Conservation (phyloP, 2,113 vertebrate genomes). For the Geococcyx californianus region DNA sequence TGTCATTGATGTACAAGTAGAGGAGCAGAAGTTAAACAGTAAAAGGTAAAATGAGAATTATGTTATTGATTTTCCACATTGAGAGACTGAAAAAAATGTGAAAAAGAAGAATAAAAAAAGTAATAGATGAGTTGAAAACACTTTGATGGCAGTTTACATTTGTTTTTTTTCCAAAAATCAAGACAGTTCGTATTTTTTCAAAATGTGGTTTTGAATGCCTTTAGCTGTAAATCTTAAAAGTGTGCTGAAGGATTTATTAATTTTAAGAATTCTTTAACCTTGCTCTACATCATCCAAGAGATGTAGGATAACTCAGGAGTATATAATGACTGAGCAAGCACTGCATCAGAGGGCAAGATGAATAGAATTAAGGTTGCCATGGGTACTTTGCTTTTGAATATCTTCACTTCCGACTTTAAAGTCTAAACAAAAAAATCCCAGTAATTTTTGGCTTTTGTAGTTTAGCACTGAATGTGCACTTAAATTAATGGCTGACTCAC, state of each 20-base stretch:
- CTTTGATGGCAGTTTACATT: background rate
- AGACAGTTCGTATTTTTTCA: background rate
- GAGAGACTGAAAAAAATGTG: background rate
- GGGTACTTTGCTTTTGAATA: slow-evolving; percentile 15
- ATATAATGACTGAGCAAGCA: background rate
- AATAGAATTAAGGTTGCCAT: slow-evolving; percentile 36
- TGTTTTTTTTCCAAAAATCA: background rate
- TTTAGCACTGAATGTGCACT: background rate
- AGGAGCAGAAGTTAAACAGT: background rate
- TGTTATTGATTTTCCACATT: background rate
- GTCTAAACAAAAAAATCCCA: slow-evolving; percentile 36
- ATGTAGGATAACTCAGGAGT: background rate
- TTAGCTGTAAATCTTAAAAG: background rate
- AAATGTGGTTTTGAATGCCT: background rate
- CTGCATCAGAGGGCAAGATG: slow-evolving; percentile 8
- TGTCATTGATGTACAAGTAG: background rate
- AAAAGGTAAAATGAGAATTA: background rate
- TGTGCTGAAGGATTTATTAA: background rate
- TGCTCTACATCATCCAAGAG: background rate
- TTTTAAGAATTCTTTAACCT: slow-evolving; percentile 14
- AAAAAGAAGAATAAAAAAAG: background rate
- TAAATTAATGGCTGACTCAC: slow-evolving; percentile 12
- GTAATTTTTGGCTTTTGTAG: slow-evolving; percentile 37
- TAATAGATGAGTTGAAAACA: background rate
- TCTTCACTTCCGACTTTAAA: slow-evolving; percentile 34